A percentile compares a stretch with the other conserved stretches of the same genome.
phyloP scores from a whole-genome alignment of 2,888 invertebrate species.

The Drosophila paramelanica region DNA sequence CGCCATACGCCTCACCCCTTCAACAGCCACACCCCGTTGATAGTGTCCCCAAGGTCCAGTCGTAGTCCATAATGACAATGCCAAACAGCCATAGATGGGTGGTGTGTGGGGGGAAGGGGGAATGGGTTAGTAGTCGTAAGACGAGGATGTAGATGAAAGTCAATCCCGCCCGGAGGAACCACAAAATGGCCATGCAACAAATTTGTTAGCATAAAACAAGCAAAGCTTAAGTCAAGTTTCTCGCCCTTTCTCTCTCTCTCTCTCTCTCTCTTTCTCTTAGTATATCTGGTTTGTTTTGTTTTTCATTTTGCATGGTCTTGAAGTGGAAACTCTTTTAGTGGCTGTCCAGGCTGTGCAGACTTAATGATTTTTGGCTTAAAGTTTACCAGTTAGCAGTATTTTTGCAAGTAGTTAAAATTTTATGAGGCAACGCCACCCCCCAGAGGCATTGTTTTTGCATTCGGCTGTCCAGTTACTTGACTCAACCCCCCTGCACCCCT shows the following conservation, averaged over 20 bases:
- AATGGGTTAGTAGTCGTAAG: background rate
- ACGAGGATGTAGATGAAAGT: constrained; percentile 17
- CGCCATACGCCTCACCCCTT: constrained; percentile 2
- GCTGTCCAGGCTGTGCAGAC: constrained; percentile 64
- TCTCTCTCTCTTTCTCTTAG: background rate
- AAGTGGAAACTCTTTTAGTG: constrained; percentile 45
- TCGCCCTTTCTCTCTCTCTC: background rate
- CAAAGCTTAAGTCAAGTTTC: constrained; percentile 25
- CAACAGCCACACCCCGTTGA: constrained; percentile 8
- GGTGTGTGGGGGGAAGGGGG: too few relatives aligned
- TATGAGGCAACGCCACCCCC: constrained; percentile 59
- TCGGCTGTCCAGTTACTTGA: constrained; percentile 42
- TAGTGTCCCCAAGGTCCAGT: constrained; percentile 60
- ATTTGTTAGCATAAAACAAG: constrained; percentile 64
- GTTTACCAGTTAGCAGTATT: constrained; percentile 79
- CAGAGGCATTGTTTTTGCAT: constrained; percentile 67
- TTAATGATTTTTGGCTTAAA: constrained; percentile 80
- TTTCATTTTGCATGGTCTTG: constrained; percentile 23
- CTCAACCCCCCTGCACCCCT: constrained; percentile 21
- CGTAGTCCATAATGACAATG: constrained; percentile 71
- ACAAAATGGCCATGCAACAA: constrained; percentile 74
- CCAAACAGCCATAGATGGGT: constrained; percentile 15
- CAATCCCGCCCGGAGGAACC: constrained; percentile 45
- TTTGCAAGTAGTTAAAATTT: constrained; percentile 80
- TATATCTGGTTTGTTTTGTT: background rate